Conservation (phyloP, 2,888 invertebrate genomes). For the Plebejus anna region DNA sequence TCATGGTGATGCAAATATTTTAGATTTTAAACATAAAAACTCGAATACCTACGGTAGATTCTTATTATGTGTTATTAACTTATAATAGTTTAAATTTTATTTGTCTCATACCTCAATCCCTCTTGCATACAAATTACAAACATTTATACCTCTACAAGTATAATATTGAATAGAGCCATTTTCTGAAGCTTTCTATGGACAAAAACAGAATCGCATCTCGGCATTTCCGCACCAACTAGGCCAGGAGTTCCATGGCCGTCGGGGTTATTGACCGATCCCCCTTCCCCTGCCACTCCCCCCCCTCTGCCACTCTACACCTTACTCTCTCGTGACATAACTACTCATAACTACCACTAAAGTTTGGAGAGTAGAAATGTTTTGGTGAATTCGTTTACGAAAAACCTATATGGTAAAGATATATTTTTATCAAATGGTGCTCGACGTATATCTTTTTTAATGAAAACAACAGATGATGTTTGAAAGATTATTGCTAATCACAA, state of each 20-base stretch:
- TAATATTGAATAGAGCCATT: background rate
- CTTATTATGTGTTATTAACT: no score
- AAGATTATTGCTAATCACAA: no score
- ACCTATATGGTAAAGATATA: no score
- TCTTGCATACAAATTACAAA: background rate
- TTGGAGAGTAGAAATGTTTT: slow-evolving; percentile 36
- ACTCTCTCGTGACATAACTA: slow-evolving; percentile 56
- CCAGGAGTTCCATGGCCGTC: slow-evolving; percentile 71
- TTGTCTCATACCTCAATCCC: no score
- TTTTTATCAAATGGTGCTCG: background rate
- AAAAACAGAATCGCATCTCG: slow-evolving; percentile 22
- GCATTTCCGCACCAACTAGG: slow-evolving; percentile 53
- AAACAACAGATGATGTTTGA: no score
- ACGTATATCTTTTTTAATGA: no score
- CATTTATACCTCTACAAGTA: background rate
- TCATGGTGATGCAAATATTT: no score
- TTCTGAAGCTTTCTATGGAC: slow-evolving; percentile 19
- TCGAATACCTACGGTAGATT: no score
- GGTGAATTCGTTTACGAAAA: slow-evolving; percentile 18
- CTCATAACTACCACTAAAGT: slow-evolving; percentile 39
- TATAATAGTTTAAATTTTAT: no score
- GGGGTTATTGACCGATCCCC: slow-evolving; percentile 61
- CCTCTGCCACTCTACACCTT: slow-evolving; percentile 53
- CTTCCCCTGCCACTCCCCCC: slow-evolving; percentile 41
- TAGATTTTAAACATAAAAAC: no score